A percentile compares a stretch with the other conserved stretches of the same genome.
phyloP scores from a whole-genome alignment of 2,113 vertebrate species.

The human (Homo sapiens) region DNA sequence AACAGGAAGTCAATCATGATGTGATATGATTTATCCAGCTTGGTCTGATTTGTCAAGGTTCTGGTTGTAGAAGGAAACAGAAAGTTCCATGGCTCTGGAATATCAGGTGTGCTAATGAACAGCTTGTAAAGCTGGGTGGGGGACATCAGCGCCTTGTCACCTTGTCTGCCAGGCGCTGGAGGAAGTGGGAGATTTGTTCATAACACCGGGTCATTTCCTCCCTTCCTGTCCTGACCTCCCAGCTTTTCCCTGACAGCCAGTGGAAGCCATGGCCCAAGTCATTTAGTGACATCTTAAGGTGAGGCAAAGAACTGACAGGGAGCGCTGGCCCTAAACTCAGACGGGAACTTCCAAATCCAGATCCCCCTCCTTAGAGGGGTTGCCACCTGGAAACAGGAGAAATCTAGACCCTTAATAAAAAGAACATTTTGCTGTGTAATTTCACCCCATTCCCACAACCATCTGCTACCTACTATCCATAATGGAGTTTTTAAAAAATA shows the following conservation, averaged over 20 bases:
- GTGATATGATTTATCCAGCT: background rate
- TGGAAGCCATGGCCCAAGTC: conserved; percentile 62
- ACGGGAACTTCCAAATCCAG: too few relatives aligned
- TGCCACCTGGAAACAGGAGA: background rate
- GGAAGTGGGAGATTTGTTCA: conserved; percentile 79
- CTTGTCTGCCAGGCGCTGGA: conserved; percentile 71
- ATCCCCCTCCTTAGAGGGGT: background rate
- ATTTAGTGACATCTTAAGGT: conserved; percentile 84
- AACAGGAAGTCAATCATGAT: accelerated
- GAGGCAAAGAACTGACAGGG: conserved; percentile 74
- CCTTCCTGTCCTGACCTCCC: background rate
- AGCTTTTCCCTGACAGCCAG: background rate
- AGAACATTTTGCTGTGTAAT: background rate
- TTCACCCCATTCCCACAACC: background rate
- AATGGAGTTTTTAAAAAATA: background rate
- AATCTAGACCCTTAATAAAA: background rate
- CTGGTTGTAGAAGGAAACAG: conserved; percentile 41
- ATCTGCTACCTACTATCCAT: background rate
- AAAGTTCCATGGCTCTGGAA: conserved; percentile 40
- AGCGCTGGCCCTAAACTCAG: background rate
- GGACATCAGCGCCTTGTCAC: conserved; percentile 75
- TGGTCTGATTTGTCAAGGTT: background rate
- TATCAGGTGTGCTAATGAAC: conserved; percentile 70
- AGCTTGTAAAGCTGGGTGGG: conserved; percentile 56
- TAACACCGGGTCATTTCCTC: conserved; percentile 75